Evolutionary conservation across 2,113 vertebrate species (phyloP).

Genomic region (Mormyrus lacerda): DNA sequence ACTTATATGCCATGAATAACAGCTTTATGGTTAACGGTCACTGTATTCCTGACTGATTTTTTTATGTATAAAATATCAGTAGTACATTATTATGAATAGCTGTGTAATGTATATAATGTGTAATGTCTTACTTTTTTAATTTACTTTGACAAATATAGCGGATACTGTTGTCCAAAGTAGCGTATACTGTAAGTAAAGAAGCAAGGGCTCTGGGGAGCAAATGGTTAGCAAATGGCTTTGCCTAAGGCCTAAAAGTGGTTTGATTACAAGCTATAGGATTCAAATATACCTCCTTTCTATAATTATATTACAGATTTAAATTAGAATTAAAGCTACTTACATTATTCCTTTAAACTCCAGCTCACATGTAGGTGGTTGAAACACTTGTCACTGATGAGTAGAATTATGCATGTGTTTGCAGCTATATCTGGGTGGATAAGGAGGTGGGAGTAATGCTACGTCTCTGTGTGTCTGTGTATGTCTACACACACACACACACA

Average conservation of each 20-base stretch:
- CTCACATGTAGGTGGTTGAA: neutral
- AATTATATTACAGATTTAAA: neutral
- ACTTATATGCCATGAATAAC: neutral
- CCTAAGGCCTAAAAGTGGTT: neutral
- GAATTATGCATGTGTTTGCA: neutral
- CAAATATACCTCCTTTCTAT: neutral
- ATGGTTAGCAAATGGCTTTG: no score
- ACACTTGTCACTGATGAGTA: neutral
- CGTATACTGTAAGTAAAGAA: neutral
- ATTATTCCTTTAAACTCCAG: neutral
- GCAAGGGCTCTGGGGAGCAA: neutral
- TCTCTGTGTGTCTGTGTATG: neutral
- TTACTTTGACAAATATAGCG: neutral
- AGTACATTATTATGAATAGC: neutral
- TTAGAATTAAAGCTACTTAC: neutral
- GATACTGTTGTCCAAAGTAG: neutral
- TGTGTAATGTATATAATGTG: neutral
- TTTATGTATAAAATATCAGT: neutral
- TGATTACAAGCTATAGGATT: neutral
- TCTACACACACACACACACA: neutral
- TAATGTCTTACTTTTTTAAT: neutral
- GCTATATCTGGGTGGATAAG: neutral
- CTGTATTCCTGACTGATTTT: neutral
- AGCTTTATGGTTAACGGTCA: neutral
- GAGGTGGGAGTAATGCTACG: neutral